Base-by-base conservation (phyloP, 2,113 vertebrate species). In the Halichoeres trimaculatus region DNA sequence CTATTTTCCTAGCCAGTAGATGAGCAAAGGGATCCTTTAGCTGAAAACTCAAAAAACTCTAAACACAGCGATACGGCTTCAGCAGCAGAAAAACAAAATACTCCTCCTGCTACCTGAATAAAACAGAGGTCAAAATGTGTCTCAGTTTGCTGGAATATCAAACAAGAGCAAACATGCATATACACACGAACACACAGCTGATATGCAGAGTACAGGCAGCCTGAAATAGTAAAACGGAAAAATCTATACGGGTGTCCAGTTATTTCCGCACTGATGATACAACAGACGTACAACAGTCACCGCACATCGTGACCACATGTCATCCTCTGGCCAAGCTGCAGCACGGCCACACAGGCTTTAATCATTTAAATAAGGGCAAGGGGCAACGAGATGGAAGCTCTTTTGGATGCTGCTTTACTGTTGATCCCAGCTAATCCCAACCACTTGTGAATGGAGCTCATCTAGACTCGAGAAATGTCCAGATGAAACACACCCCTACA, bases 241-340 rank as follows among this genome's bases (percentile, higher is more conserved):
- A 93, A 94, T 93, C 92, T 85, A 94, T 94, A 93, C 74, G 67
- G 74, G 81, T 87, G 70, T 90, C 81, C 54, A 16, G 88, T 91
- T 94, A 90, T 92, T 87, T 91, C 87, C 61, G 76, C 81, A 59
- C 83, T 78, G 67, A 35, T 79, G 69, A 79, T 78, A 77, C 79
- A 77, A 80, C 61, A 75, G 70, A 57, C 79, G 57, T 64, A 71
- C 72, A 75, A 88, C 53, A 54, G 83, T 76, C 67, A 73, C 47
- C 13, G 16, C 70, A 74, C 70, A 78, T 77, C 82, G 71, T 76
- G 79, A 78, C 82, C 73, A 89, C 80, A 86, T 89, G 84, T 83
- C 86, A 79, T 66, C 76, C 48, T 38, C 60, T 70, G 61, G 59
- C 86, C 65, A 74, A 70, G 70, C 75, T 78, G 73, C 66, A 66